These are phyloP conservation scores for Pteropus rufus DNA, from an alignment of 2,797 vertebrate genomes.

Conservation along the genomic window DNA sequence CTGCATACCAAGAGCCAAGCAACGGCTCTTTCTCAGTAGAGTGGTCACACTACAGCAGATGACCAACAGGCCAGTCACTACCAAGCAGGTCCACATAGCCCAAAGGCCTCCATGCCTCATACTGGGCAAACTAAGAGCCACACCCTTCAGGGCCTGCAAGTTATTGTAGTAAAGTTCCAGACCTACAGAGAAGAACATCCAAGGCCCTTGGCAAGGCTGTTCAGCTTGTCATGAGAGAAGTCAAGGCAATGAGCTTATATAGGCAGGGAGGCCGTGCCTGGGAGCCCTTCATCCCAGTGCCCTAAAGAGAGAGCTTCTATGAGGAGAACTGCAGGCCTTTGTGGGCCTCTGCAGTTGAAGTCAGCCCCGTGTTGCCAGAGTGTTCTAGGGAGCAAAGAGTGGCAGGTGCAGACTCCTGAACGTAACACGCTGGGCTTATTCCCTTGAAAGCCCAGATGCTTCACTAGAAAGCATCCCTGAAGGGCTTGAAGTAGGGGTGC, in stretches of 20 bases:
- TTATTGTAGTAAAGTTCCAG: conserved; percentile 57
- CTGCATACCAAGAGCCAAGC: neutral
- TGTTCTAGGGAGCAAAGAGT: conserved; percentile 71
- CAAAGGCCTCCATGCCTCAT: neutral
- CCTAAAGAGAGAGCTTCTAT: conserved; percentile 70
- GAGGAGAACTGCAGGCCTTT: conserved; percentile 62
- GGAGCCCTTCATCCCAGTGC: conserved; percentile 59
- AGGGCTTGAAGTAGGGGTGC: rapidly evolving
- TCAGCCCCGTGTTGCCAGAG: conserved; percentile 64
- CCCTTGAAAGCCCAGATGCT: conserved; percentile 61
- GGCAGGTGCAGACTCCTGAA: conserved; percentile 56
- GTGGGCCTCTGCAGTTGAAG: conserved; percentile 35
- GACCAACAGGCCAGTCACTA: neutral
- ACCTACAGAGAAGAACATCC: conserved; percentile 58
- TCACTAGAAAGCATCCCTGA: conserved; percentile 50
- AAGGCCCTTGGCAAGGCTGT: conserved; percentile 29
- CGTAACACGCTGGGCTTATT: conserved; percentile 69
- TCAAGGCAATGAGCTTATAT: conserved; percentile 41
- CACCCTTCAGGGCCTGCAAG: neutral
- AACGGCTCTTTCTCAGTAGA: neutral
- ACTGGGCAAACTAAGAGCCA: neutral
- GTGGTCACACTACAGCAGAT: neutral
- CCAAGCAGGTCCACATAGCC: neutral
- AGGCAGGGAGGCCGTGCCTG: conserved; percentile 63
- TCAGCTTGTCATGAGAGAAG: conserved; percentile 52